Conservation (phyloP, 2,113 vertebrate species). For the Sialia sialis region DNA sequence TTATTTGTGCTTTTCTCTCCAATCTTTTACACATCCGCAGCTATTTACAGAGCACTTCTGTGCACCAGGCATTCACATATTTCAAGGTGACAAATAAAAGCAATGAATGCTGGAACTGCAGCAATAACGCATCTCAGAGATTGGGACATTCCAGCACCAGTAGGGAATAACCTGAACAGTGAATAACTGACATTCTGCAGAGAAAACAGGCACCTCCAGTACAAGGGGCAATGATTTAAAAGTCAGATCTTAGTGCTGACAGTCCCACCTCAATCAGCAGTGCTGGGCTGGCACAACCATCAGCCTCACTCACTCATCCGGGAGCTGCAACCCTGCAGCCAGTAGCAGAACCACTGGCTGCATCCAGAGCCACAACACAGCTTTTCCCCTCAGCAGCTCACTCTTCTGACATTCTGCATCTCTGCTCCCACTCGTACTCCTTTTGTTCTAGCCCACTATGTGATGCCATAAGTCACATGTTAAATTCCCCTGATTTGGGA, state of each 20-base stretch:
- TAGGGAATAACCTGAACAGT: background rate
- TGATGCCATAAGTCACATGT: background rate
- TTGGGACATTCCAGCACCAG: background rate
- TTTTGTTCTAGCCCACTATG: background rate
- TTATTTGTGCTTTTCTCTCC: background rate
- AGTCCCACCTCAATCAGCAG: accelerated
- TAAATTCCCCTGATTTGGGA: background rate
- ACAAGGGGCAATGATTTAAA: background rate
- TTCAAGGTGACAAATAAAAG: background rate
- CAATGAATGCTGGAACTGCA: background rate
- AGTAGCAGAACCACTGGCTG: no score
- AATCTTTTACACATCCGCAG: background rate
- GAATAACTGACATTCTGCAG: background rate
- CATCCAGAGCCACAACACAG: background rate
- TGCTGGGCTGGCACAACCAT: background rate
- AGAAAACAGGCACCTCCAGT: background rate
- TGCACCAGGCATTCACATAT: accelerated
- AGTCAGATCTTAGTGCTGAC: background rate
- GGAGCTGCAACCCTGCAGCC: no score
- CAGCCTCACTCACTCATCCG: background rate
- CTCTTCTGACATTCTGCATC: background rate
- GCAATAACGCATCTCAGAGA: background rate
- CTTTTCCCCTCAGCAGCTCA: background rate
- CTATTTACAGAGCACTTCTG: background rate
- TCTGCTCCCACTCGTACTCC: background rate